phyloP scores from a whole-genome alignment of 1,140 invertebrate genomes.

The Sminthurides bifidus region DNA sequence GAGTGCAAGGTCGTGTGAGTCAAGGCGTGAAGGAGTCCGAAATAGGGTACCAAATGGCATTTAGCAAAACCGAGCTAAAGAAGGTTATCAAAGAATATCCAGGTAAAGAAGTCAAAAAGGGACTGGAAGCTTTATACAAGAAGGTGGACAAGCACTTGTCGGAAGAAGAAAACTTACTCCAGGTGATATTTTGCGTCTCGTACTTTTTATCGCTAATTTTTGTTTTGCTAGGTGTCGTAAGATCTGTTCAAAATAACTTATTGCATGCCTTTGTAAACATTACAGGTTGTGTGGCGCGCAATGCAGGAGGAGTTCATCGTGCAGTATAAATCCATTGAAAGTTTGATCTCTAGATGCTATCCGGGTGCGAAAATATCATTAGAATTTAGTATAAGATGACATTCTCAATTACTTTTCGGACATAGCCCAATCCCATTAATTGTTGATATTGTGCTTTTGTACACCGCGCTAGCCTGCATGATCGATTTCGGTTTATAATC shows the following conservation, averaged over 20 bases:
- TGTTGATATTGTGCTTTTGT: no score
- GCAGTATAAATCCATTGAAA: conserved; percentile 89
- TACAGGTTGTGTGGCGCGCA: conserved; percentile 89
- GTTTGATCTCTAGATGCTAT: conserved; percentile 90
- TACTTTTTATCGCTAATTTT: neutral
- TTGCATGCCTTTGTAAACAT: neutral
- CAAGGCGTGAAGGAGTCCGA: conserved; percentile 93
- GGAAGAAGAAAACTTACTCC: conserved; percentile 86
- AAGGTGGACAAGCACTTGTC: conserved; percentile 95
- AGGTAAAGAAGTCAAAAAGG: conserved; percentile 87
- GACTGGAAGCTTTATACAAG: conserved; percentile 85
- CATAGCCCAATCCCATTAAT: conserved; percentile 91
- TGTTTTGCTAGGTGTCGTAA: neutral
- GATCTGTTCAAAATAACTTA: neutral
- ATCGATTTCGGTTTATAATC: no score
- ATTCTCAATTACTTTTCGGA: conserved; percentile 95
- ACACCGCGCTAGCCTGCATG: no score
- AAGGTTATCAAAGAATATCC: conserved; percentile 94
- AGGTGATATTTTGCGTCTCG: conserved; percentile 44
- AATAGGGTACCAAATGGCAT: conserved; percentile 94
- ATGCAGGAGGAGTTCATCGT: conserved; percentile 99
- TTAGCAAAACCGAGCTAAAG: conserved; percentile 89
- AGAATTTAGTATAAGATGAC: conserved; percentile 92
- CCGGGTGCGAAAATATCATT: conserved; percentile 86
- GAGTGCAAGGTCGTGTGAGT: conserved; percentile 76